phyloP scores from a whole-genome alignment of 2,113 vertebrate species.

The Etia nguti region DNA sequence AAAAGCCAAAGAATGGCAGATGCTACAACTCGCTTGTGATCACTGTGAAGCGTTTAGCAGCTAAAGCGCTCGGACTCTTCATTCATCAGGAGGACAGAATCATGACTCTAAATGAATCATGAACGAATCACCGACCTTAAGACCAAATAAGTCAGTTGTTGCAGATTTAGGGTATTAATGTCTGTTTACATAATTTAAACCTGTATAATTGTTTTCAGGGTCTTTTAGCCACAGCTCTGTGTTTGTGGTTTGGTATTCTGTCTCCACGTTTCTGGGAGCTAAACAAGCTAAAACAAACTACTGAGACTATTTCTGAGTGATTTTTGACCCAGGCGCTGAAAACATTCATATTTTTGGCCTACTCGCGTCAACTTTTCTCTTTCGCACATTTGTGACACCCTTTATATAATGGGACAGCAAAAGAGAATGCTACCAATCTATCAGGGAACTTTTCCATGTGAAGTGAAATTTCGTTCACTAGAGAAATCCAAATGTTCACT shows the following conservation, averaged over 20 bases:
- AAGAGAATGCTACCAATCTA: conserved; percentile 40
- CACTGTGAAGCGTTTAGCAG: background rate
- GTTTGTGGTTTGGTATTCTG: background rate
- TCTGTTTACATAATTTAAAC: background rate
- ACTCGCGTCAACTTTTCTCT: conserved; percentile 4
- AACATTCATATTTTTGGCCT: background rate
- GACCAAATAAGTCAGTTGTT: background rate
- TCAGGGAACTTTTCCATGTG: conserved; percentile 57
- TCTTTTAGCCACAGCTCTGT: background rate
- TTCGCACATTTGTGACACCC: conserved; percentile 23
- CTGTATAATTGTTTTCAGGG: background rate
- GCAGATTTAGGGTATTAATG: background rate
- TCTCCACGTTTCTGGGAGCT: background rate
- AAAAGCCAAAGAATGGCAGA: background rate
- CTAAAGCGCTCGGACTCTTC: background rate
- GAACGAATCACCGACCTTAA: background rate
- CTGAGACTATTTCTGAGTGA: background rate
- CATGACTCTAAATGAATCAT: background rate
- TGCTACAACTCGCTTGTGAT: background rate
- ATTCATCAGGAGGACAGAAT: background rate
- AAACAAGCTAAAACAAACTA: background rate
- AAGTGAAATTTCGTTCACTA: conserved; percentile 14
- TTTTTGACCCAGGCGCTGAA: conserved; percentile 3
- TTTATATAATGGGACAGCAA: conserved; percentile 23
- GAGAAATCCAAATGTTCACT: conserved; percentile 39